A percentile compares a stretch with the other conserved stretches of the same genome.
Evolutionary conservation across 2,113 vertebrate species (phyloP).

Genomic region (Gnathonemus echidnorhynchus): DNA sequence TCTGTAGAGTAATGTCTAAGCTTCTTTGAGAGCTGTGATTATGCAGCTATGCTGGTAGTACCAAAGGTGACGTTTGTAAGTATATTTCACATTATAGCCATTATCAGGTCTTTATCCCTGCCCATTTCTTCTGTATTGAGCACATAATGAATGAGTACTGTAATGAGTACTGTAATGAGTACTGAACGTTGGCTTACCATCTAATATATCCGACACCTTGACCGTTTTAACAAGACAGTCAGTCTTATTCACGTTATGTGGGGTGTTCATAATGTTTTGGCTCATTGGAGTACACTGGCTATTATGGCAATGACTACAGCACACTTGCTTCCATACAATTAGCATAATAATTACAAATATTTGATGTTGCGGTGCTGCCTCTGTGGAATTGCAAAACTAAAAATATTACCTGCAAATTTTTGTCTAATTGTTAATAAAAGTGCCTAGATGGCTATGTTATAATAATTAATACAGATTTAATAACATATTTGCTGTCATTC

Average conservation of each 20-base stretch:
- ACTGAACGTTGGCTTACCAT: background rate
- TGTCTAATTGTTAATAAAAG: background rate
- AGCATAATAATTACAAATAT: background rate
- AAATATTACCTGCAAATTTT: background rate
- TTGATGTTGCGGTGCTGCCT: background rate
- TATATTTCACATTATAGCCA: background rate
- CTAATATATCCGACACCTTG: background rate
- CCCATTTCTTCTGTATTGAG: background rate
- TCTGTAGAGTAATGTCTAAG: background rate
- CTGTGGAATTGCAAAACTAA: background rate
- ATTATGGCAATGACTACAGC: background rate
- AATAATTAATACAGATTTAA: background rate
- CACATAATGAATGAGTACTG: background rate
- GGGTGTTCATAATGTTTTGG: background rate
- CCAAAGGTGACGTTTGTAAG: background rate
- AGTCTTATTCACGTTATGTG: background rate
- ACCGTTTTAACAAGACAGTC: background rate
- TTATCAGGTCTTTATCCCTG: background rate
- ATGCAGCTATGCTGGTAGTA: background rate
- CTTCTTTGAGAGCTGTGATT: background rate
- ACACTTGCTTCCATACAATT: background rate
- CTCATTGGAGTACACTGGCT: background rate
- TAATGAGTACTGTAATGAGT: background rate
- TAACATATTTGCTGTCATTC: background rate
- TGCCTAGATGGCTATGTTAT: background rate